Evolutionary conservation across 2,113 vertebrate species (phyloP).

Genomic region (Microcebus lehilahytsara): DNA sequence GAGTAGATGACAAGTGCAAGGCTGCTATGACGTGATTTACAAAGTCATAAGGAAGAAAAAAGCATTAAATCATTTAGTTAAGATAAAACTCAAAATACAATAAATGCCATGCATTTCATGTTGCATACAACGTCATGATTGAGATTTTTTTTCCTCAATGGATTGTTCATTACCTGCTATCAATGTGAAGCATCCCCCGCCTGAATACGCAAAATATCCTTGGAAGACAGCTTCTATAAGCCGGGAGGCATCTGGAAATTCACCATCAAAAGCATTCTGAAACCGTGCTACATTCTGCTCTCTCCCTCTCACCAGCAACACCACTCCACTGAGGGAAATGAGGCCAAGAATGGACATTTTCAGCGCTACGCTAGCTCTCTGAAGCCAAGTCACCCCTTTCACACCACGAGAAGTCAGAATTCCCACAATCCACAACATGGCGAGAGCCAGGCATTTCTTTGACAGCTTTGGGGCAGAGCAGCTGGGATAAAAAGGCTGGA

Average conservation of each 20-base stretch:
- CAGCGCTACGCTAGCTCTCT: slow-evolving; percentile 73
- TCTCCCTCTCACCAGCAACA: slow-evolving; percentile 56
- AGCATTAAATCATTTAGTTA: not conserved
- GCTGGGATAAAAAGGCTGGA: slow-evolving; percentile 78
- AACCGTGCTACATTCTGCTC: slow-evolving; percentile 73
- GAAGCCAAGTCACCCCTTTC: slow-evolving; percentile 63
- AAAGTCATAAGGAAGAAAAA: not conserved
- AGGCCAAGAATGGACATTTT: slow-evolving; percentile 79
- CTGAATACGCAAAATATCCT: slow-evolving; percentile 80
- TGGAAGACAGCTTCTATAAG: slow-evolving; percentile 82
- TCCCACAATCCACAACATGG: slow-evolving; percentile 77
- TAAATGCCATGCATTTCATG: not conserved
- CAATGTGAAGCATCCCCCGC: slow-evolving; percentile 78
- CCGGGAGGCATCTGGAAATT: slow-evolving; percentile 68
- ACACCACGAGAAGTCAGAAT: slow-evolving; percentile 78
- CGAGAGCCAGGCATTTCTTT: slow-evolving; percentile 83
- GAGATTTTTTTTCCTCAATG: not conserved
- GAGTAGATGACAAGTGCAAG: not conserved
- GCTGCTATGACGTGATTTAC: not conserved
- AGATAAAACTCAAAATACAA: not conserved
- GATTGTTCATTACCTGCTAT: slow-evolving; percentile 80
- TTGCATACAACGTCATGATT: not conserved
- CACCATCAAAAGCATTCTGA: slow-evolving; percentile 73
- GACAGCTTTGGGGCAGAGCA: slow-evolving; percentile 76
- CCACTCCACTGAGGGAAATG: slow-evolving; percentile 70